Evolutionary conservation across 2,888 invertebrate genomes (phyloP).

Genomic region (Eupelmus urozonus): DNA sequence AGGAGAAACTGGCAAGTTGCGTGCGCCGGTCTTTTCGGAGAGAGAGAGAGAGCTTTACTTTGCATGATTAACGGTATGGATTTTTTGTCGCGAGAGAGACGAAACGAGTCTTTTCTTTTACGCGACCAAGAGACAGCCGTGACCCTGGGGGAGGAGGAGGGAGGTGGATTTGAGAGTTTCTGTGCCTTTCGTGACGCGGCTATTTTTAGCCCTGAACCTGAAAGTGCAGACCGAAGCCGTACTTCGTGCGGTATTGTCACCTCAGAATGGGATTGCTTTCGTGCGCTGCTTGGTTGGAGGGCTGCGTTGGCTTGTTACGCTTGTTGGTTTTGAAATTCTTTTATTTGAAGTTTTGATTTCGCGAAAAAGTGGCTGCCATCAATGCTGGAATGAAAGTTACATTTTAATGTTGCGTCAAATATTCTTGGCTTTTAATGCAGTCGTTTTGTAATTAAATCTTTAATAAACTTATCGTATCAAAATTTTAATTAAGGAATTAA

Average conservation of each 20-base stretch:
- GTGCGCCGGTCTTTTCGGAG: slow-evolving; percentile 17
- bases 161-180: background rate
- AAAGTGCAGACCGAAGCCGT: slow-evolving; percentile 10
- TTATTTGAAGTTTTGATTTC: no score
- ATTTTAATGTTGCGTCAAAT: no score
- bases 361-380: no score
- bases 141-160: background rate
- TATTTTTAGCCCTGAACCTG: slow-evolving; percentile 22
- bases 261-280: no score
- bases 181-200: background rate
- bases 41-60: slow-evolving; percentile 13
- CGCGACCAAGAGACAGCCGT: background rate
- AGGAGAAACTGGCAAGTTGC: slow-evolving; percentile 5
- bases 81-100: slow-evolving; percentile 10
- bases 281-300: no score
- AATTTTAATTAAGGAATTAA: no score
- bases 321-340: no score
- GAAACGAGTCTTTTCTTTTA: background rate
- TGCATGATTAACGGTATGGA: slow-evolving; percentile 42
- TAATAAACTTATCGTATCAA: no score
- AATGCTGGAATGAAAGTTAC: no score
- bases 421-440: no score
- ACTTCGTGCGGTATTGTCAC: background rate
- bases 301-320: no score
- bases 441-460: no score